Percentiles rank a stretch among this genome's conserved stretches.
These are phyloP conservation scores for Drosophila nikananu DNA, from an alignment of 1,140 invertebrate genomes.

Conservation along the genomic window DNA sequence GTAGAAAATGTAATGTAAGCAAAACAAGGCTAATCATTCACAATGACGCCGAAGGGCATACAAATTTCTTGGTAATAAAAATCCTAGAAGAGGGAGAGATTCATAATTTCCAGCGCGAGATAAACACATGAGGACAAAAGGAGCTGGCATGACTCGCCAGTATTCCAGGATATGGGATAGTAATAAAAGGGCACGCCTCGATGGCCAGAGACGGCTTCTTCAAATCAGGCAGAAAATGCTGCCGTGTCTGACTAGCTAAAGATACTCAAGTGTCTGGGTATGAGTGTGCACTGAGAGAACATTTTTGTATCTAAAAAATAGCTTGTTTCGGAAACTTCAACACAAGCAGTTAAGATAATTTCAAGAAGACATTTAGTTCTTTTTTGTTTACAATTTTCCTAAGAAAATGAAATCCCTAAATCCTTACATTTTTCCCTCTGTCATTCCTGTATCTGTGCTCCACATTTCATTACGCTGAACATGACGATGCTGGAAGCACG, in stretches of 20 bases:
- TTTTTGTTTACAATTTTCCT: neutral
- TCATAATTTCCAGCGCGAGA: constrained; percentile 67
- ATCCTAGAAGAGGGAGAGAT: constrained; percentile 24
- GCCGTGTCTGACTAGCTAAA: constrained; percentile 74
- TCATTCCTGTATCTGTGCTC: constrained; percentile 32
- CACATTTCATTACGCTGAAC: constrained; percentile 78
- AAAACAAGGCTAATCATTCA: constrained; percentile 13
- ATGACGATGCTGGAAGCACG: constrained; percentile 74
- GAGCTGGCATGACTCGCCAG: constrained; percentile 53
- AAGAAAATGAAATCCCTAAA: too few species aligned
- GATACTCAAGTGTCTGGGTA: constrained; percentile 10
- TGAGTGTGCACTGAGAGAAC: constrained; percentile 5
- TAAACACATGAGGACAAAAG: constrained; percentile 43
- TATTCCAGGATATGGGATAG: constrained; percentile 43
- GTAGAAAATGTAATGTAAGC: neutral
- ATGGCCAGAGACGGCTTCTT: constrained; percentile 60
- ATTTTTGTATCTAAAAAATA: too few species aligned
- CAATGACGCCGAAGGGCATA: constrained; percentile 5
- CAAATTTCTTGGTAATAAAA: constrained; percentile 33
- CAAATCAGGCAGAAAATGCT: constrained; percentile 83
- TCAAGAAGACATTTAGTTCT: neutral
- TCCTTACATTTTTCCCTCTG: neutral
- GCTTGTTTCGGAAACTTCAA: too few species aligned
- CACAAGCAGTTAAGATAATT: neutral
- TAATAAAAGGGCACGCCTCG: constrained; percentile 78